phyloP scores from a whole-genome alignment of 2,888 invertebrate species.

The Pediacus dermestoides region DNA sequence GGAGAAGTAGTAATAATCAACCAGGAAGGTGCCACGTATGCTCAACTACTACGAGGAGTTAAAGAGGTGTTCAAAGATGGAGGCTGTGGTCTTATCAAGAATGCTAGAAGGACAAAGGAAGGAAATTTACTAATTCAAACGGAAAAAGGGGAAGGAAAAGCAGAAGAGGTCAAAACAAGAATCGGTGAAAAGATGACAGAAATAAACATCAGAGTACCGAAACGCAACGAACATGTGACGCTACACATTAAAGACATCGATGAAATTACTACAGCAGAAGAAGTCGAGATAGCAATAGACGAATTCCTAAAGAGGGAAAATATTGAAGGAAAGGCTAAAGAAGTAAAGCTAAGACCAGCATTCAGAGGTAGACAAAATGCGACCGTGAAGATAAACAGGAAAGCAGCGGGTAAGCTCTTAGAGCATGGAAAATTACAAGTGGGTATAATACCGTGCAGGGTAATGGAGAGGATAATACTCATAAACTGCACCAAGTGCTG shows the following conservation, averaged over 20 bases:
- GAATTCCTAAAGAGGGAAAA: neutral
- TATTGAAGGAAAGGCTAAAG: neutral
- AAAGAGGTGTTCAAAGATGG: too few species aligned
- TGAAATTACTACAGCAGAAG: neutral
- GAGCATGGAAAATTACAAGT: neutral
- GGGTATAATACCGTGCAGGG: neutral
- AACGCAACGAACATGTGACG: too few species aligned
- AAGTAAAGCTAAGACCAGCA: constrained; percentile 1
- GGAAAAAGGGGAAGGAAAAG: too few species aligned
- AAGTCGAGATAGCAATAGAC: neutral
- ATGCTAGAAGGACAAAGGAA: too few species aligned
- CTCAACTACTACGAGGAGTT: too few species aligned
- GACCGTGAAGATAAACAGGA: neutral
- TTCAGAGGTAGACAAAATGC: constrained; percentile 1
- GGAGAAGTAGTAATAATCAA: too few species aligned
- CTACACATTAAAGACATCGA: constrained; percentile 1
- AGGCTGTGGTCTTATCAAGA: too few species aligned
- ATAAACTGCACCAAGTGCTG: constrained; percentile 22
- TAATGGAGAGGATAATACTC: constrained; percentile 1
- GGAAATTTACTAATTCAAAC: too few species aligned
- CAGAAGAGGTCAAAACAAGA: too few species aligned
- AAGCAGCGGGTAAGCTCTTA: neutral
- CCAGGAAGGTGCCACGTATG: too few species aligned
- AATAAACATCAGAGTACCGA: too few species aligned
- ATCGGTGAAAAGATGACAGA: too few species aligned